Evolutionary conservation across 2,113 vertebrate genomes (phyloP), one percentile per base, ranked within the genome.

Genomic region (Hippotragus niger): DNA sequence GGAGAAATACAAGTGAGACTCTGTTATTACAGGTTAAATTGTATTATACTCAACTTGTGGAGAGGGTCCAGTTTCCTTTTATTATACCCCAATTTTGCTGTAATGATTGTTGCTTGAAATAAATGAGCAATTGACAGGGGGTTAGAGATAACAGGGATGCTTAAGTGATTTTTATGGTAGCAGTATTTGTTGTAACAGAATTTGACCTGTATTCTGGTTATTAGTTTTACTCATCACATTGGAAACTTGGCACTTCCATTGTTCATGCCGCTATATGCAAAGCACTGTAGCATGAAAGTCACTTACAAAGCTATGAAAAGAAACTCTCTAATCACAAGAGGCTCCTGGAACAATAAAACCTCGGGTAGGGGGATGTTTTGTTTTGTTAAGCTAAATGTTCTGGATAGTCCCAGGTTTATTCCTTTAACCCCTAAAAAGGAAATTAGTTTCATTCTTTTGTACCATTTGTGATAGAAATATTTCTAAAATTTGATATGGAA

Each of bases 241-340:
- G 94, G 94, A 97, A 94, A 92, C 95, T 67, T 88, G 92, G 94
- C 95, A 93, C 55, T 93, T 95, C 85, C 80, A 97, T 57, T 96
- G 97, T 96, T 97, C 97, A 76, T 87, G 92, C 55, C 86, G 74
- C 96, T 96, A 85, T 91, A 93, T 74, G 94, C 89, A 92, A 97
- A 96, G 97, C 91, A 91, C 43, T 89, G 95, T 96, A 93, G 98
- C 93, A 74, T 97, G 95, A 98, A 98, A 98, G 97, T 97, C 98
- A 98, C 97, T 97, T 97, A 83, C 1, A 84, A 91, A 96, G 82
- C 36, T 50, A 13, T 31, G 58, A 17, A 43, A n/a, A 76, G 71
- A 94, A 52, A 4, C 57, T 88, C 74, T 88, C 43, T 62, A n/a
- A 57, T 94, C 16, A 78, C 50, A 71, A 93, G 82, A 96, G 76